Evolutionary conservation across 1,140 invertebrate species (phyloP).

Genomic region (Phymorhynchus buccinoides): DNA sequence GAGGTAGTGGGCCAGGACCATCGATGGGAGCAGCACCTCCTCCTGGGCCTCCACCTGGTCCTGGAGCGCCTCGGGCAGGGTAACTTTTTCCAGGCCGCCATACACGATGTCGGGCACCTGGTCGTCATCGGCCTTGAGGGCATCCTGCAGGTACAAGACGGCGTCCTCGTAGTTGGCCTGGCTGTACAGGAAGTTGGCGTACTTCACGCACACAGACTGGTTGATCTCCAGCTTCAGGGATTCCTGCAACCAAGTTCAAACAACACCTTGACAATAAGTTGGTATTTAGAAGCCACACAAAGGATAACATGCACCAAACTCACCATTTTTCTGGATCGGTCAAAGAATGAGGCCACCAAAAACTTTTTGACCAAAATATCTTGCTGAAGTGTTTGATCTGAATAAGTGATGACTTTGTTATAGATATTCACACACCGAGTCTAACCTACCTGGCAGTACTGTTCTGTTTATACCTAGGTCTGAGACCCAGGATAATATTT

Average conservation of each 20-base stretch:
- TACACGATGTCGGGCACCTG: constrained; percentile 59
- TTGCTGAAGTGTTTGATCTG: too few relatives aligned
- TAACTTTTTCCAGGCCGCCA: constrained; percentile 67
- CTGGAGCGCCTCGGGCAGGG: constrained; percentile 67
- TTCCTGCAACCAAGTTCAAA: too few relatives aligned
- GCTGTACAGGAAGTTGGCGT: constrained; percentile 69
- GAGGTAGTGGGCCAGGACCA: constrained; percentile 62
- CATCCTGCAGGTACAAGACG: constrained; percentile 61
- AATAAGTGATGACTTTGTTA: background rate
- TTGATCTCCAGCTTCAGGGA: constrained; percentile 63
- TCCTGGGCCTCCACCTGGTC: constrained; percentile 69
- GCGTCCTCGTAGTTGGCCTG: constrained; percentile 68
- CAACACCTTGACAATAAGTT: too few relatives aligned
- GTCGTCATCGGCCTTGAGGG: constrained; percentile 53
- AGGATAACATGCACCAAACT: too few relatives aligned
- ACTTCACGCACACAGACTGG: constrained; percentile 65
- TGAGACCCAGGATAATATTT: too few relatives aligned
- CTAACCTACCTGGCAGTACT: too few relatives aligned
- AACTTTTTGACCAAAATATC: too few relatives aligned
- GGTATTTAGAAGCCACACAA: too few relatives aligned
- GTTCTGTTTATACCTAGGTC: too few relatives aligned
- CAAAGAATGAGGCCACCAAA: too few relatives aligned
- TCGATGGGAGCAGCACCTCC: constrained; percentile 65
- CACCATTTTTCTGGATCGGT: too few relatives aligned
- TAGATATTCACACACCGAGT: background rate